A percentile compares a stretch with the other conserved stretches of the same genome.
phyloP scores from a whole-genome alignment of 1,140 invertebrate genomes.

The Battus philenor region DNA sequence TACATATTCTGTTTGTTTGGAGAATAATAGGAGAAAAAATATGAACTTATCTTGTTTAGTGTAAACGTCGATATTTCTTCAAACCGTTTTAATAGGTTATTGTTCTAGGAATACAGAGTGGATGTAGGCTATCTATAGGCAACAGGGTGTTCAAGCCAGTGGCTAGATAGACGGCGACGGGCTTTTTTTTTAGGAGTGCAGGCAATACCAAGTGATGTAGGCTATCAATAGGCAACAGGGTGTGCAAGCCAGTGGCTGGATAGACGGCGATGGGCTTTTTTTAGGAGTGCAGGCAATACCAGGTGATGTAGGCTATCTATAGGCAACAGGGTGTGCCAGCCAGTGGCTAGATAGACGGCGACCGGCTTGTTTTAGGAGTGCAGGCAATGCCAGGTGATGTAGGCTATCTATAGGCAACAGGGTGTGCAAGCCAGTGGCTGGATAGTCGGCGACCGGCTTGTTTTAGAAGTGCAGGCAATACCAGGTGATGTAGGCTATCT shows the following conservation, averaged over 20 bases:
- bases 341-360: conserved; percentile 50
- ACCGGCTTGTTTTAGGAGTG: conserved; percentile 48
- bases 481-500: conserved; percentile 42
- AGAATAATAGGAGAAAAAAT: no score
- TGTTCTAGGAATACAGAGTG: conserved; percentile 48
- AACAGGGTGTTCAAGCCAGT: conserved; percentile 39
- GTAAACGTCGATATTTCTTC: conserved; percentile 36
- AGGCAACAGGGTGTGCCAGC: conserved; percentile 37
- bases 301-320: conserved; percentile 41
- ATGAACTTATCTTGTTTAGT: no score
- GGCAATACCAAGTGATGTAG: conserved; percentile 42
- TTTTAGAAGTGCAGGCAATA: conserved; percentile 51
- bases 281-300: conserved; percentile 44
- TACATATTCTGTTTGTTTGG: no score
- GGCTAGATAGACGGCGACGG: conserved; percentile 49
- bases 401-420: conserved; percentile 33
- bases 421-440: conserved; percentile 45
- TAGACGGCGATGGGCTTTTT: conserved; percentile 54
- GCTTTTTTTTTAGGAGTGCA: conserved; percentile 62
- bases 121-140: conserved; percentile 36
- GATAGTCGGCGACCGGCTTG: conserved; percentile 52
- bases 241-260: conserved; percentile 48
- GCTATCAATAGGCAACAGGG: conserved; percentile 31
- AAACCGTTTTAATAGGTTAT: conserved; percentile 50
- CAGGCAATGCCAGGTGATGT: conserved; percentile 40